Evolutionary conservation across 2,113 vertebrate genomes (phyloP), one percentile per base, ranked within the genome.

Genomic region (Zosterops lateralis): DNA sequence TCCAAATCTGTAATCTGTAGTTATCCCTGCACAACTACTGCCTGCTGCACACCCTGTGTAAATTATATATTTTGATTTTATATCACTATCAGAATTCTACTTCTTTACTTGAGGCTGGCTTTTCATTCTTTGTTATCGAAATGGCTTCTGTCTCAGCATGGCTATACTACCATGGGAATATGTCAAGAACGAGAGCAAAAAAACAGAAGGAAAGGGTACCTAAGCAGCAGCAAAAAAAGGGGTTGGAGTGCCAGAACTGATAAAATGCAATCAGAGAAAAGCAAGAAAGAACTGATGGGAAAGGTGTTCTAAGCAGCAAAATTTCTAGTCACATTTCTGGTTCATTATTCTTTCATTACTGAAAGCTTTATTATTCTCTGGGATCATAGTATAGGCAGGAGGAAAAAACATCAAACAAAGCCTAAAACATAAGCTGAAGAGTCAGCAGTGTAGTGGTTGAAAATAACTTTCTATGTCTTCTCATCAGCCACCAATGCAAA

Each of bases 281-380:
- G 29, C 19, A 68, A 88, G n/a, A n/a, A 87, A 87, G 21, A 82
- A 4, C 28, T 93, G 58, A 88, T 34, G 50, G 36, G 20, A 83
- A 92, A 93, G 76, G 51, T 81, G 20, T 80, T 86, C n/a, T 28
- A 32, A 73, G 34, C 15, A 86, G 12, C 22, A 77, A 80, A 62
- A 74, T 58, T 86, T 88, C 51, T 81, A 84, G 42, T 80, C 81
- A 89, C 38, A 54, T 54, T 89, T 80, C 56, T 71, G 60, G 34
- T 84, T 93, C 80, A 77, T 74, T 86, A 66, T 80, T 90, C 34
- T 90, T 86, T 73, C 51, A 58, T 86, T 81, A 84, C 68, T 54
- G 62, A 80, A 76, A 68, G 12, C 12, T 44, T 89, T 78, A 84
- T 89, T 81, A 53, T 95, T 92, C 44, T 86, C 76, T 67, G 60